Base-by-base conservation (phyloP, 2,888 invertebrate genomes). In the Lasioglossum marginatum region DNA sequence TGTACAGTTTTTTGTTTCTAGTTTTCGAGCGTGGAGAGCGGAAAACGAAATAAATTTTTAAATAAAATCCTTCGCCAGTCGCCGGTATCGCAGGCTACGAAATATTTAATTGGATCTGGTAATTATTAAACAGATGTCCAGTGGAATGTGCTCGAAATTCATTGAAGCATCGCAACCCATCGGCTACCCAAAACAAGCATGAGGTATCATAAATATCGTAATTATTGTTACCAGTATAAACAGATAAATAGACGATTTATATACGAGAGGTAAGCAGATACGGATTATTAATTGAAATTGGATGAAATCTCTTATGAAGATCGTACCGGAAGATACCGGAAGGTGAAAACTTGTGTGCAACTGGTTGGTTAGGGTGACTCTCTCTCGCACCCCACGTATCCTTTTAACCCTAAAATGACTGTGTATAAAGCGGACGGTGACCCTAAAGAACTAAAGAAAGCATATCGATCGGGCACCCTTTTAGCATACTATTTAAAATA, bases 371-470 rank as follows among this genome's bases (percentile, higher is more conserved):
- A 31, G 63, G 63, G 63, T 31, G 31, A 27, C 57, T n/a, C n/a
- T n/a, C n/a, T 23, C 57, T 23, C 57, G n/a, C 60, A 31, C 63
- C 63, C 63, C 16, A 31, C 6, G 63, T 63, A 63, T 63, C 16
- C 63, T 63, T 63, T 63, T 31, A 63, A 63, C 63, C 63, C 63
- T 63, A 63, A 27, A 31, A 63, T 63, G 63, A 63, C 31, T 31
- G 31, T 63, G 31, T 63, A 16, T 6, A 63, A 63, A 63, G 63
- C 63, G 63, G n/a, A 37, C 70, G 37, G n/a, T 37, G 37, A 37
- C 37, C 70, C 37, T 70, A 37, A 37, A 70, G 37, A 34, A 70
- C 23, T 34, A 34, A 34, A 70, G 70, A 70, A 37, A 34, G 37
- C 70, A 23, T 34, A 70, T 63, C 63, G 63, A 63, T 63, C 63